Percentiles rank a stretch among this genome's conserved stretches.
These are phyloP conservation scores for Cassiopea xamachana DNA, from an alignment of 30 jellyfish, hydroid and myxozoan genomes.

Conservation along the genomic window DNA sequence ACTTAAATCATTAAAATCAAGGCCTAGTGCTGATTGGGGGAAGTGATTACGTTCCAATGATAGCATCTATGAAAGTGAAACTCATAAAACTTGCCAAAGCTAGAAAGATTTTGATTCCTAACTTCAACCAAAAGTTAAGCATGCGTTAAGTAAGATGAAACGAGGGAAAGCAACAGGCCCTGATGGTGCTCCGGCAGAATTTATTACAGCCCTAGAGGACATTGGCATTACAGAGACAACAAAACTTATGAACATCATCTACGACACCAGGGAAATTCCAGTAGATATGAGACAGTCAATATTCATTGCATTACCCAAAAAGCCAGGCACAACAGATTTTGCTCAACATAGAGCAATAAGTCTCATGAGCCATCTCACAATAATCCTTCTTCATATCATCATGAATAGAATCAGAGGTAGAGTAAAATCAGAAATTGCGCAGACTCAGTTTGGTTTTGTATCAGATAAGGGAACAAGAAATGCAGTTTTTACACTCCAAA, in stretches of 20 bases:
- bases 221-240: neutral
- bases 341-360: neutral
- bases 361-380: neutral
- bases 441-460: neutral
- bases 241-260: neutral
- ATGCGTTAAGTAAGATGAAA: slow-evolving; percentile 10
- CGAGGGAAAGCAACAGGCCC: slow-evolving; percentile 11
- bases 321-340: slow-evolving; percentile 5
- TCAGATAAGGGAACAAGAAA: neutral
- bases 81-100: neutral
- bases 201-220: slow-evolving; percentile 35
- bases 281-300: neutral
- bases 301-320: neutral
- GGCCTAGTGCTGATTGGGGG: slow-evolving; percentile 29
- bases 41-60: slow-evolving; percentile 22
- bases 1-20: neutral
- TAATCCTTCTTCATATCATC: neutral
- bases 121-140: neutral
- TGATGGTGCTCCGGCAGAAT: neutral
- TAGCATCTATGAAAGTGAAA: neutral
- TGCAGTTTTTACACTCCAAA: neutral
- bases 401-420: neutral
- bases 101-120: neutral
- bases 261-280: slow-evolving; percentile 4
- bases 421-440: neutral